Evolutionary conservation across 1,140 invertebrate genomes (phyloP), one percentile per base, ranked within the genome.

Genomic region (Limonius californicus): DNA sequence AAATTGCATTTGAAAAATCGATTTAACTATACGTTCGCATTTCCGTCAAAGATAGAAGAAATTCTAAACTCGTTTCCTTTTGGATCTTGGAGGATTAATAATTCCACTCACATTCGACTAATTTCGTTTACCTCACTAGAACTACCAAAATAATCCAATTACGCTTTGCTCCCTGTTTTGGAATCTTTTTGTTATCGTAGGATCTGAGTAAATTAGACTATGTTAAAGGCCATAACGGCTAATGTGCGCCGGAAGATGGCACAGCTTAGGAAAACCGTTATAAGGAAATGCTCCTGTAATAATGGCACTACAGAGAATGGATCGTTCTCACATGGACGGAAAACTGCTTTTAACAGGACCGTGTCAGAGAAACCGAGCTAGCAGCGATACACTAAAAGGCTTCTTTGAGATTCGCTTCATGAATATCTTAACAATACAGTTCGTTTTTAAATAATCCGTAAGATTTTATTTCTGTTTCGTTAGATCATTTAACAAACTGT

Each of bases 231-330:
- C n/a, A 39, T 50, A 50, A 50, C 45, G 16, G 16, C 9, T 50
- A 50, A 50, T 50, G 45, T 50, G 45, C 45, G 14, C 45, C 9
- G 45, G 45, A 50, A 50, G 45, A 50, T 50, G 45, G 42, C 16
- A 18, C 9, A 50, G 45, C 45, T 50, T 18, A 50, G 45, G n/a
- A 50, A 16, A 50, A 50, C 16, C 14, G 45, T 50, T 50, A 50
- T 50, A 50, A 50, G 23, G 23, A 27, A 27, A 27, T 27, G 23
- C 23, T 27, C 23, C 23, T 9, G 23, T 27, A 27, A 27, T 27
- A 27, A 27, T 27, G 23, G 23, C 23, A 27, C 23, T 27, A 45
- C 42, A 15, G 42, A 45, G 42, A 18, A 45, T 45, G 16, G 42
- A 45, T 45, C 42, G 42, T 45, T 45, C 42, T 45, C 42, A 45